Conservation (phyloP, 2,113 vertebrate species). For the Takifugu bimaculatus region DNA sequence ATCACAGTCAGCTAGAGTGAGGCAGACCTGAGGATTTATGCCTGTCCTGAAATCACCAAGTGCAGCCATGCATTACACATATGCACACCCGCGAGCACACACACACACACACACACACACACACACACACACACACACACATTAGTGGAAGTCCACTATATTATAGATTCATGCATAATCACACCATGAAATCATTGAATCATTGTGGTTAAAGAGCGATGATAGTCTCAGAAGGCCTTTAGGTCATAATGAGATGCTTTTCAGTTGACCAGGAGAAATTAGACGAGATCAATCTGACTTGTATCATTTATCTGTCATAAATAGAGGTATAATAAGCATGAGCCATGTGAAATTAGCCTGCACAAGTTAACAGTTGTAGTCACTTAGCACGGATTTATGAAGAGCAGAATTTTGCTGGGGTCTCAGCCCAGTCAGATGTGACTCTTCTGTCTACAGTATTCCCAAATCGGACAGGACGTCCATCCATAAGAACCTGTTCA, state of each 20-base stretch:
- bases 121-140: conserved; percentile 3
- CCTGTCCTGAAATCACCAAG: conserved; percentile 45
- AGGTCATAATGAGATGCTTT: conserved; percentile 23
- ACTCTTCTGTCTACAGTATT: conserved; percentile 58
- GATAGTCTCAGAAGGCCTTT: conserved; percentile 21
- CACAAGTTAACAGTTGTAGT: too few relatives aligned
- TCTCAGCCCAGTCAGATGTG: too few relatives aligned
- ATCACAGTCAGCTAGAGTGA: conserved; percentile 52
- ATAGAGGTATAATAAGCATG: background rate
- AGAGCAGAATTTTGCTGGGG: too few relatives aligned
- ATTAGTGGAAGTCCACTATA: conserved; percentile 8
- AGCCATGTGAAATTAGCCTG: background rate
- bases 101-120: conserved; percentile 3
- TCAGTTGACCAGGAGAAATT: background rate
- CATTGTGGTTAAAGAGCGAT: conserved; percentile 9
- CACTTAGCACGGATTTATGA: too few relatives aligned
- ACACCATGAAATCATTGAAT: conserved; percentile 16
- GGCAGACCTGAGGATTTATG: conserved; percentile 61
- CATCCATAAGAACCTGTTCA: conserved; percentile 78
- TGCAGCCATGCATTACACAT: conserved; percentile 29
- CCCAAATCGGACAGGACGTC: conserved; percentile 78
- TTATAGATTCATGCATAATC: conserved; percentile 2
- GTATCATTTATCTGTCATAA: background rate
- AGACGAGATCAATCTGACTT: background rate
- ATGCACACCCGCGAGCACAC: conserved; percentile 8